phyloP scores from a whole-genome alignment of 2,113 vertebrate genomes.

The Eulemur rufifrons region DNA sequence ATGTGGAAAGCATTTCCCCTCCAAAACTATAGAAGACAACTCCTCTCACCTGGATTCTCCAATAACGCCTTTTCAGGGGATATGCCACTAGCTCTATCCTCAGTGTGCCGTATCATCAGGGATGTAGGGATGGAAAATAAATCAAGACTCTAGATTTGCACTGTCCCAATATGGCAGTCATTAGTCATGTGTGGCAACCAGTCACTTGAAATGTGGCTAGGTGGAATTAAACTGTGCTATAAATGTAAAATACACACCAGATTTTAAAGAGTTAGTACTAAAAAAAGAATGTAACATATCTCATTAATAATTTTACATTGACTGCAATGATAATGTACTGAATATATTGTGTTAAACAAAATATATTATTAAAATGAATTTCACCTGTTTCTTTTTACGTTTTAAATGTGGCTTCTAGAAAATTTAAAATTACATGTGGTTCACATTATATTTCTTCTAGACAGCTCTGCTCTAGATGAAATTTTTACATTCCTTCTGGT shows the following conservation, averaged over 20 bases:
- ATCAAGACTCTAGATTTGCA: neutral
- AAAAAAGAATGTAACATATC: neutral
- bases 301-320: conserved; percentile 22
- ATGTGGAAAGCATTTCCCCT: neutral
- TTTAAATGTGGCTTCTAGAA: conserved; percentile 13
- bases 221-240: neutral
- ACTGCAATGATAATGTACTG: conserved; percentile 7
- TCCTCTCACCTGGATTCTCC: neutral
- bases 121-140: neutral
- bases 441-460: conserved; percentile 39
- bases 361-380: conserved; percentile 20
- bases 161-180: neutral
- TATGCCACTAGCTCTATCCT: neutral
- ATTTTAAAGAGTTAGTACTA: neutral
- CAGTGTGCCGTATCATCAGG: neutral
- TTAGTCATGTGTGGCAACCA: neutral
- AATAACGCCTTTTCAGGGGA: neutral
- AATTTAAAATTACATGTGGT: conserved; percentile 29
- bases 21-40: neutral
- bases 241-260: neutral
- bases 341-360: neutral
- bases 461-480: conserved; percentile 5
- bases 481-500: conserved; percentile 20
- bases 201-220: neutral
- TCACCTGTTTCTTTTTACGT: conserved; percentile 24